phyloP scores from a whole-genome alignment of 64 coral and sea anemone species.

The Astreopora myriophthalma region DNA sequence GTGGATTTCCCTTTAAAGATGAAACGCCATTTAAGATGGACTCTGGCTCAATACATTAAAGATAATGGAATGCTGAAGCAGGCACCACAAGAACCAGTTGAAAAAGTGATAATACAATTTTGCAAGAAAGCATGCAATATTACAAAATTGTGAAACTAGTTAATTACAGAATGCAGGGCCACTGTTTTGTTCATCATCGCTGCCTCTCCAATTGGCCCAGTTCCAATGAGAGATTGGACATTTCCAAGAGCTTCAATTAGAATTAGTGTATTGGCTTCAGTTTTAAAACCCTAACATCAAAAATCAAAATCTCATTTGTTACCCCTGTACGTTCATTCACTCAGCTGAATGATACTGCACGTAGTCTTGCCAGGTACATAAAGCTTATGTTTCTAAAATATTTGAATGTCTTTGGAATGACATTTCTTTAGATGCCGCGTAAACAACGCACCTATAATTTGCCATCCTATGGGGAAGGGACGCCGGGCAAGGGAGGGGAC shows the following conservation, averaged over 20 bases:
- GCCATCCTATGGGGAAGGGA: not conserved
- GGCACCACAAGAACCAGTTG: not conserved
- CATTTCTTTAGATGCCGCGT: not conserved
- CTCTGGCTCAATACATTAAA: not conserved
- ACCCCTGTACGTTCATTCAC: not conserved
- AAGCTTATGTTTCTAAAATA: not conserved
- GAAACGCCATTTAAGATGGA: constrained; percentile 19
- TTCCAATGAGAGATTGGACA: too few relatives aligned
- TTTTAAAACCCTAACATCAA: too few relatives aligned
- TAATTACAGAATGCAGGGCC: not conserved
- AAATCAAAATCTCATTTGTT: too few relatives aligned
- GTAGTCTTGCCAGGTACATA: not conserved
- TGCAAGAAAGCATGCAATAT: constrained; percentile 7
- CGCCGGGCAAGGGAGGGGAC: not conserved
- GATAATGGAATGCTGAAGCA: constrained; percentile 6
- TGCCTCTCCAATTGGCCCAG: too few relatives aligned
- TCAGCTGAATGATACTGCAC: not conserved
- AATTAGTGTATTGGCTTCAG: too few relatives aligned
- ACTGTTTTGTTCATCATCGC: not conserved
- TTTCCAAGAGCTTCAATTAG: too few relatives aligned
- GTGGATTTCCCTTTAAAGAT: constrained; percentile 61
- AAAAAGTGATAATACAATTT: constrained; percentile 20
- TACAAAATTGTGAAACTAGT: not conserved
- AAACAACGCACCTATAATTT: not conserved
- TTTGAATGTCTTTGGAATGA: not conserved